A percentile compares a stretch with the other conserved stretches of the same genome.
phyloP scores from a whole-genome alignment of 1,140 invertebrate species.

The Calosoma granatense region DNA sequence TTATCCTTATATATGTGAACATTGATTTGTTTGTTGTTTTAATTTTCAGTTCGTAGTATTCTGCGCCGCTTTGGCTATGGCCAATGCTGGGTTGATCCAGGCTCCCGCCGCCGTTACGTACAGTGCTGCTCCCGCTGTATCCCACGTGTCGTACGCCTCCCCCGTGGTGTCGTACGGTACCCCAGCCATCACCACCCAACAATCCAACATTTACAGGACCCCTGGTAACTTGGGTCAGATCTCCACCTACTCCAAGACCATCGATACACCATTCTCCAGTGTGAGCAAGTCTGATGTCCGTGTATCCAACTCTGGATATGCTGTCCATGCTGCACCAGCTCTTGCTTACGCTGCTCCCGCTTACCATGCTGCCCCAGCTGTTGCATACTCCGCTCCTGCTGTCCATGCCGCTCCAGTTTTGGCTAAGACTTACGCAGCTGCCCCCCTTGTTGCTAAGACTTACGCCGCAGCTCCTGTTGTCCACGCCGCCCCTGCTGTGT shows the following conservation, averaged over 20 bases:
- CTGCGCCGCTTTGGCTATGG: neutral
- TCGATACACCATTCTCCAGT: slow-evolving; percentile 58
- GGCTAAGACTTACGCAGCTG: slow-evolving; percentile 18
- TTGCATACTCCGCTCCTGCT: slow-evolving; percentile 19
- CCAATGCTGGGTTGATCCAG: slow-evolving; percentile 17
- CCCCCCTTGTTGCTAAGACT: neutral
- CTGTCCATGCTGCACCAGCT: slow-evolving; percentile 28
- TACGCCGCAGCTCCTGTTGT: neutral
- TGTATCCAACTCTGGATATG: slow-evolving; percentile 49
- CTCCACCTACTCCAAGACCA: slow-evolving; percentile 50
- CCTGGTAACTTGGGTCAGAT: slow-evolving; percentile 52
- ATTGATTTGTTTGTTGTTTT: neutral
- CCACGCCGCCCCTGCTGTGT: neutral
- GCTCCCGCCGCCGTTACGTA: slow-evolving; percentile 33
- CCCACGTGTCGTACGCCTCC: slow-evolving; percentile 48
- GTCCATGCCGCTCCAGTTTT: slow-evolving; percentile 18
- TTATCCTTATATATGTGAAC: no score
- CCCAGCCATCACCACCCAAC: slow-evolving; percentile 47
- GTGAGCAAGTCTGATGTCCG: slow-evolving; percentile 51
- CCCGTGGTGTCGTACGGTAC: slow-evolving; percentile 28
- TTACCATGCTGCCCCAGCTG: slow-evolving; percentile 20
- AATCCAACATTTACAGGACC: slow-evolving; percentile 49
- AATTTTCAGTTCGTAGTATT: neutral
- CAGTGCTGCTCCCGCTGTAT: slow-evolving; percentile 53
- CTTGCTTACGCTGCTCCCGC: slow-evolving; percentile 24